Percentiles rank a stretch among this genome's conserved stretches.
These are phyloP conservation scores for Zalophus californianus DNA, from an alignment of 2,797 vertebrate species.

Conservation along the genomic window DNA sequence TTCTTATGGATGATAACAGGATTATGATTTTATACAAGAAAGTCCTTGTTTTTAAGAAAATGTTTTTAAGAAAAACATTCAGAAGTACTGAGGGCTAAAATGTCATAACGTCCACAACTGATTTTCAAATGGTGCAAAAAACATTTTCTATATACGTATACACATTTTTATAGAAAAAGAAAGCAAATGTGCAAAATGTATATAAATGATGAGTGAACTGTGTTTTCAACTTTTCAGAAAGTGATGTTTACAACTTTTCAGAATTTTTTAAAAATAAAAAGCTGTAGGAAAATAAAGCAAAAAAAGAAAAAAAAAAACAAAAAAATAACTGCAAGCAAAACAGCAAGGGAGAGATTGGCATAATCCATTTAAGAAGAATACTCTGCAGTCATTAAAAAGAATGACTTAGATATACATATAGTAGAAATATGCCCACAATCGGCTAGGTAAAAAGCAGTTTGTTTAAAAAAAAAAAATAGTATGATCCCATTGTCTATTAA, in stretches of 20 bases:
- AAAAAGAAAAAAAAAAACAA: background rate
- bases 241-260: background rate
- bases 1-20: background rate
- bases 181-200: background rate
- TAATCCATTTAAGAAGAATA: background rate
- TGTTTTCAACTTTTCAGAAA: background rate
- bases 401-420: background rate
- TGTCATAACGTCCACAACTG: background rate
- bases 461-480: background rate
- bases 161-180: background rate
- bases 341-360: background rate
- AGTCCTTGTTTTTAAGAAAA: background rate
- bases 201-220: background rate
- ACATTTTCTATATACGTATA: background rate
- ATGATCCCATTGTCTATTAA: background rate
- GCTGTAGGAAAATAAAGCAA: background rate
- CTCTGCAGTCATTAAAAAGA: background rate
- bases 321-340: background rate
- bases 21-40: background rate
- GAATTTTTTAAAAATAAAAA: background rate
- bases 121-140: constrained; percentile 35
- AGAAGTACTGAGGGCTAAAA: background rate
- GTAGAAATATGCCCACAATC: background rate
- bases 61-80: background rate
- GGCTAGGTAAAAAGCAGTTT: background rate